These are phyloP conservation scores for Chromoteleia sp. DNA, from an alignment of 2,888 invertebrate species.

Conservation along the genomic window DNA sequence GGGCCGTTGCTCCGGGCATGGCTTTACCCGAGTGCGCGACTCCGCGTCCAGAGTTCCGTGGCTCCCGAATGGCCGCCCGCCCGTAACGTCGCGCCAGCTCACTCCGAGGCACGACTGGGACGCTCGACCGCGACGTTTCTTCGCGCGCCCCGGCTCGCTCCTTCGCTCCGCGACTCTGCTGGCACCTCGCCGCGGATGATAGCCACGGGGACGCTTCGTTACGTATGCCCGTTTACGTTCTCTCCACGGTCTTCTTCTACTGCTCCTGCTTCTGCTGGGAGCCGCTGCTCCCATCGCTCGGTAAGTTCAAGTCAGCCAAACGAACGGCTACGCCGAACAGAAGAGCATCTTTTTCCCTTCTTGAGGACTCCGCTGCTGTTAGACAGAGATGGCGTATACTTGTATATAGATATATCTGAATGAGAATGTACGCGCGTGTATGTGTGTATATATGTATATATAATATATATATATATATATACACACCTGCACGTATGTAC, in stretches of 20 bases:
- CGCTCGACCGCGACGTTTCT: no score
- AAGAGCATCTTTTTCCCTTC: no score
- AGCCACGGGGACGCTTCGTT: conserved; percentile 19
- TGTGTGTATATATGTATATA: neutral
- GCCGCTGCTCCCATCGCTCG: conserved; percentile 22
- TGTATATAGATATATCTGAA: neutral
- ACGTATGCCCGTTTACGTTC: conserved; percentile 24
- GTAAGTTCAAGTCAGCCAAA: no score
- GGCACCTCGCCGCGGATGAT: conserved; percentile 8
- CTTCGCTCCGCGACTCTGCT: neutral
- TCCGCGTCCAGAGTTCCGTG: conserved; percentile 29
- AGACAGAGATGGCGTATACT: conserved; percentile 6
- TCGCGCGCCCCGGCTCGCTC: no score
- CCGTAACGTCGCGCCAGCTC: conserved; percentile 31
- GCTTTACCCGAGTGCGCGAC: conserved; percentile 4
- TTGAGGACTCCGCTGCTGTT: neutral
- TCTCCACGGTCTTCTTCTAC: neutral
- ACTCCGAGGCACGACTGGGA: no score
- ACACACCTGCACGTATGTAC: no score
- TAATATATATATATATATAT: no score
- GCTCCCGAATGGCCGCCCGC: conserved; percentile 43
- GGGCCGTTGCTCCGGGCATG: no score
- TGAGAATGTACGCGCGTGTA: no score
- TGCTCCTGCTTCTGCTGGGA: conserved; percentile 15
- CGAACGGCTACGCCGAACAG: neutral